Evolutionary conservation across 2,888 invertebrate genomes (phyloP), one percentile per base, ranked within the genome.

Genomic region (Parnassius orleans): DNA sequence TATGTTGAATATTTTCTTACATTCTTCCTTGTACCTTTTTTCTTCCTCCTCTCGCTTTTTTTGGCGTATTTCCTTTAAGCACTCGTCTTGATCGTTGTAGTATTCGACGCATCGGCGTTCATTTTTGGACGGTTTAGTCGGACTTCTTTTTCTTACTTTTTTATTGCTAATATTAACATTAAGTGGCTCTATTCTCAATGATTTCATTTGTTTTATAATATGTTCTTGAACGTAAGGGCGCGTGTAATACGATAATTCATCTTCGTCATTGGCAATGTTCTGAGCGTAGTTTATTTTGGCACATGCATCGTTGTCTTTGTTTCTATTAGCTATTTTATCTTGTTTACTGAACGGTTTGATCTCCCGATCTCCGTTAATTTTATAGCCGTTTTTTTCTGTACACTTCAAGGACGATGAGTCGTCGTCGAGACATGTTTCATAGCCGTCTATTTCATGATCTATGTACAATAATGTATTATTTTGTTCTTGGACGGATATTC

Each of bases 41-140:
- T 83, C 80, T 67, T 92, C 84, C 70, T 90, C 85, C 69, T 87
- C 87, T 2, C 86, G 68, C 63, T 82, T 88, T 66, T 79, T 86
- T 65, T 82, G 78, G 43, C 84, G 76, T 68, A 89, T 90, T 68
- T 93, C 92, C 74, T 93, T 93, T 55, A 94, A 80, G 69, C 93
- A 93, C 69, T 94, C 93, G 57, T 92, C 93, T 78, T 93, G 93
- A 68, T 93, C 94, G 78, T 94, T 94, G 78, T 94, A 94, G 69
- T 94, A 94, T 77, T 94, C 94, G 43, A 93, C 87, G 68, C 87
- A 88, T 66, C 80, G 76, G 55, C 81, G 81, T 52, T 85, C 84
- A 51, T 70, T 78, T 66, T 87, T 90, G 77, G 87, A 84, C 77
- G 87, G 83, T 67, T 88, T 90, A 0, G 83, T 84, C 12, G 90